Base-by-base conservation (phyloP, 2,797 vertebrate genomes). In the Alosa sapidissima region DNA sequence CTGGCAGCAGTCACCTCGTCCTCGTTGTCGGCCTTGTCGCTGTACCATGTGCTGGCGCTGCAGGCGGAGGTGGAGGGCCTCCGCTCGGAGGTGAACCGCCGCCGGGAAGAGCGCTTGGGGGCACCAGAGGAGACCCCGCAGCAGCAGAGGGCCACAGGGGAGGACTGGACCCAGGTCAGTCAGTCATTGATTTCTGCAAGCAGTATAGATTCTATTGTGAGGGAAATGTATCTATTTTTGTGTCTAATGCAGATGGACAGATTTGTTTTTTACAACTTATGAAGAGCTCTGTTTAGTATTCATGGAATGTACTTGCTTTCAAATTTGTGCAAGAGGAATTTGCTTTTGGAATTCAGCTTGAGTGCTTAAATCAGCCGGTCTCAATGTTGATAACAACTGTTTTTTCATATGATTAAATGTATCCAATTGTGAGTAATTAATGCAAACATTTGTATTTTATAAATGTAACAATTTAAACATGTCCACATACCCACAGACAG, bases 41-140 rank as follows among this genome's bases (percentile, higher is more conserved):
- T 98, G 84, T 96, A 96, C 92, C 95, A 96, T 33, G 93, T 97
- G 88, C 87, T 96, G 90, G 92, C 90, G 45, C 93, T 99, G 89
- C 95, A 96, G 92, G 95, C 95, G 0, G 97, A 99, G 91, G 94
- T 99, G 83, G 94, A 95, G 85, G 92, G 89, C 45, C 94, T 99
- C 87, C 96, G 92, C 84, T 94, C 89, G 0, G 94, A 98, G 86
- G 87, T 94, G 49, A 89, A 65, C 82, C 91, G 89, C 85, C 92
- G 91, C 89, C 94, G 92, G 90, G 92, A 93, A 81, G 93, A 95
- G 75, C 87, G 87, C 62, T 83, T 84, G 16, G 68, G 85, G 24
- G 24, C 28, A 0, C 28, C 83, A 0, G 81, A n/a, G 21, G 89
- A 89, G 75, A 51, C 41, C 9, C 19, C 84, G 55, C 81, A 75